These are phyloP conservation scores for Folsomia manolachei DNA, from an alignment of 2,888 invertebrate species.

Conservation along the genomic window DNA sequence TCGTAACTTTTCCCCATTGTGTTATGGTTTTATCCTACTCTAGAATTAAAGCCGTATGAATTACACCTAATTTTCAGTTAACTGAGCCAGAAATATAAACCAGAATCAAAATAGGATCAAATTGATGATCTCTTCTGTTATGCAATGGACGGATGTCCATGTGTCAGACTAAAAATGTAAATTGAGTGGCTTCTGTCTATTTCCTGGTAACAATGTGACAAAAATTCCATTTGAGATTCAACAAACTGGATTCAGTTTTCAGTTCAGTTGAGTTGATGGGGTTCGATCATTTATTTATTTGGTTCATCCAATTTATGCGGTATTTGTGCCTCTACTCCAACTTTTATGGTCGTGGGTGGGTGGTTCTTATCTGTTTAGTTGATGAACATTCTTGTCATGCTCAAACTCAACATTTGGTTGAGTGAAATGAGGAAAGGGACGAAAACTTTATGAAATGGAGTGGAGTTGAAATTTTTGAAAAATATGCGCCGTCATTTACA, in stretches of 20 bases:
- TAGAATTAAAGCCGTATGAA: too few species aligned
- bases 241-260: neutral
- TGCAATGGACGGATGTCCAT: too few species aligned
- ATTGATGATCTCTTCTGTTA: neutral
- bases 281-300: neutral
- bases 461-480: neutral
- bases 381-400: constrained; percentile 3
- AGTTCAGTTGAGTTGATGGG: neutral
- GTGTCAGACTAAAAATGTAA: neutral
- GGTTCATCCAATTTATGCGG: neutral
- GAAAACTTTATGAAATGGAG: neutral
- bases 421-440: neutral
- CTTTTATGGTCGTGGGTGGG: neutral
- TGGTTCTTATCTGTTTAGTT: neutral
- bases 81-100: too few species aligned
- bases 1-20: too few species aligned
- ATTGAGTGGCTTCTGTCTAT: neutral
- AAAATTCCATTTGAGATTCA: neutral
- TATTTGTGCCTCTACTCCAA: neutral
- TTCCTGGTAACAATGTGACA: neutral
- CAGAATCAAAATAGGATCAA: neutral
- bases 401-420: neutral
- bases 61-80: too few species aligned
- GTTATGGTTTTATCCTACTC: too few species aligned
- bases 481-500: neutral